Conservation (phyloP, 2,113 vertebrate genomes). For the Malurus melanocephalus region DNA sequence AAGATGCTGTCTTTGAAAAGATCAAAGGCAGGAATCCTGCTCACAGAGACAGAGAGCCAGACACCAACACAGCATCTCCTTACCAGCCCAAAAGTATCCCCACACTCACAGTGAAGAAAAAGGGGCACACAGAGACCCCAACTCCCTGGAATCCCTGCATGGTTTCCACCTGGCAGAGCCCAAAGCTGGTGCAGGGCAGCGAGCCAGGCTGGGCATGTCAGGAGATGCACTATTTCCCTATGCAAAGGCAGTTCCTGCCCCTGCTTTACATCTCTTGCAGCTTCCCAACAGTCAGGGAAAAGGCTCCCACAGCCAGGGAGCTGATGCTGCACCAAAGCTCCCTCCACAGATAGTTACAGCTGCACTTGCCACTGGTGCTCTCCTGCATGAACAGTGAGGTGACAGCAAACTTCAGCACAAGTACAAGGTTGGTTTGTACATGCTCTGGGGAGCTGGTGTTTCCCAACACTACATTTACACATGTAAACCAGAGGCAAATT, state of each 20-base stretch:
- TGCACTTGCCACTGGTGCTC: background rate
- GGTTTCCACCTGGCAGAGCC: background rate
- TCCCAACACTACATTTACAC: background rate
- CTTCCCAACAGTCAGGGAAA: background rate
- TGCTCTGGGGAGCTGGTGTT: background rate
- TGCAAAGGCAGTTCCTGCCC: conserved; percentile 10
- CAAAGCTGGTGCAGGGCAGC: background rate
- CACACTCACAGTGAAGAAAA: background rate
- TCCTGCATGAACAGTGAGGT: background rate
- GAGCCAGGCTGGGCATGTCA: background rate
- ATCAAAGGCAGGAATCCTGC: background rate
- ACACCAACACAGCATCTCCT: background rate
- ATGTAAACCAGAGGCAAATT: conserved; percentile 12
- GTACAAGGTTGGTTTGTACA: background rate
- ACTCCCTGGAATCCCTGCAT: background rate
- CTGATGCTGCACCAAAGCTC: background rate
- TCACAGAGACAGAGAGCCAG: background rate
- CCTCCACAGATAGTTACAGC: background rate
- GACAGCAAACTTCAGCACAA: background rate
- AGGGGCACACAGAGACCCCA: background rate
- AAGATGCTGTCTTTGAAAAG: background rate
- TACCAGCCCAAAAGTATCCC: background rate
- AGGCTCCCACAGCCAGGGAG: background rate
- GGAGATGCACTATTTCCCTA: conserved; percentile 19
- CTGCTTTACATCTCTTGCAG: conserved; percentile 42